A percentile compares a stretch with the other conserved stretches of the same genome.
phyloP scores from a whole-genome alignment of 2,888 invertebrate species.

The Cyaniris semiargus region DNA sequence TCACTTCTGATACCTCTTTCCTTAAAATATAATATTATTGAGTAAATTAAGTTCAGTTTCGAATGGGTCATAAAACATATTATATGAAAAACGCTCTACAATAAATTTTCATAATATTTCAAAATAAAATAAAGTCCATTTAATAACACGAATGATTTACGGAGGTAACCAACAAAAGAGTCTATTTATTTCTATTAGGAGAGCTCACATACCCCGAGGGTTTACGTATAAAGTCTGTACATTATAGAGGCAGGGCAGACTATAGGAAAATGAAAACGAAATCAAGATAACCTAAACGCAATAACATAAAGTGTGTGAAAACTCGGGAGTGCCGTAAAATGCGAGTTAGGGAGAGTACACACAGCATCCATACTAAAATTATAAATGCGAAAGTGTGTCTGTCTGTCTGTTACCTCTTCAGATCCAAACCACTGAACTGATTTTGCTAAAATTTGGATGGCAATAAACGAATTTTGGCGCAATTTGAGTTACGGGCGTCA shows the following conservation, averaged over 20 bases:
- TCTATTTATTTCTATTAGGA: conserved; percentile 14
- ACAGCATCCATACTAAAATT: background rate
- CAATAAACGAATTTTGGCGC: too few species aligned
- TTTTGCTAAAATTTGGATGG: too few species aligned
- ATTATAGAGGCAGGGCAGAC: conserved; percentile 17
- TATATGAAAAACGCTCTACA: too few species aligned
- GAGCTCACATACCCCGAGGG: background rate
- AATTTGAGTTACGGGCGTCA: too few species aligned
- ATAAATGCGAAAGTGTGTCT: too few species aligned
- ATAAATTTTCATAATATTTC: background rate
- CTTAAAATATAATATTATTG: too few species aligned
- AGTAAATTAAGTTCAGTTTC: too few species aligned
- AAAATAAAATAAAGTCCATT: background rate
- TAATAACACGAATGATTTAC: background rate
- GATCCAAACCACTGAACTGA: too few species aligned
- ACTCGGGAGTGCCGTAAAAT: conserved; percentile 17
- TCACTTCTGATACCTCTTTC: too few species aligned
- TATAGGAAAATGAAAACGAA: conserved; percentile 26
- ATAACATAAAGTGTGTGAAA: conserved; percentile 29
- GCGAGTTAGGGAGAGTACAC: background rate
- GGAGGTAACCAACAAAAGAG: background rate
- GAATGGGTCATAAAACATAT: too few species aligned
- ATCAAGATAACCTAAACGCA: conserved; percentile 24
- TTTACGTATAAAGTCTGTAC: conserved; percentile 12
- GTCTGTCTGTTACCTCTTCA: too few species aligned